These are phyloP conservation scores for Bufo gargarizans DNA, from an alignment of 2,113 vertebrate species.

Conservation along the genomic window DNA sequence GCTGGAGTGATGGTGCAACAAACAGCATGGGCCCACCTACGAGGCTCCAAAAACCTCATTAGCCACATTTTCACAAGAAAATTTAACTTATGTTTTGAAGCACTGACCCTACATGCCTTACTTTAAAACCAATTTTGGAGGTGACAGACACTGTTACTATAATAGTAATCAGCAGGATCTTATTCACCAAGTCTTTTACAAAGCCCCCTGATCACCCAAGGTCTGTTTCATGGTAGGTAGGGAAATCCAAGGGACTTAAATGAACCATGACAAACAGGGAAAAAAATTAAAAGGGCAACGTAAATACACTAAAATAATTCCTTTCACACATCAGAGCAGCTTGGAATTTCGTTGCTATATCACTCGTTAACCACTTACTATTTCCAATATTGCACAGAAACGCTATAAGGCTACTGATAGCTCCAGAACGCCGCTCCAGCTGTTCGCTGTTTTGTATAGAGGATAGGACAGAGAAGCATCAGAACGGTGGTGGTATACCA, in stretches of 20 bases:
- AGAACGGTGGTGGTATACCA: constrained; percentile 38
- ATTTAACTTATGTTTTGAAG: too few relatives aligned
- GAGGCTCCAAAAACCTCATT: too few relatives aligned
- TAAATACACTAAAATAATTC: background rate
- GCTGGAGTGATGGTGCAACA: too few relatives aligned
- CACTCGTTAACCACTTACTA: constrained; percentile 59
- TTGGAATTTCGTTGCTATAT: constrained; percentile 29
- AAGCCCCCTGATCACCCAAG: background rate
- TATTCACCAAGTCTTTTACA: background rate
- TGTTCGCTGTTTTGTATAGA: constrained; percentile 62
- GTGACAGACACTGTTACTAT: background rate
- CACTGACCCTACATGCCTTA: too few relatives aligned
- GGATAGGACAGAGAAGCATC: constrained; percentile 27
- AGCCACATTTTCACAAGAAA: too few relatives aligned
- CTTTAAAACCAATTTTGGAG: too few relatives aligned
- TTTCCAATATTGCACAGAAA: constrained; percentile 39
- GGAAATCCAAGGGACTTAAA: background rate
- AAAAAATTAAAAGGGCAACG: background rate
- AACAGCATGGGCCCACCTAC: too few relatives aligned
- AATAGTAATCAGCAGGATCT: background rate
- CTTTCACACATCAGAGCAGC: constrained; percentile 28
- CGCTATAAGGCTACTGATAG: constrained; percentile 67
- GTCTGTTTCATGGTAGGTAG: background rate
- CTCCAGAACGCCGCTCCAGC: constrained; percentile 76
- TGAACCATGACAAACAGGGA: background rate